Conservation (phyloP, 2,888 invertebrate species). For the Pachycephus smyrnensis region DNA sequence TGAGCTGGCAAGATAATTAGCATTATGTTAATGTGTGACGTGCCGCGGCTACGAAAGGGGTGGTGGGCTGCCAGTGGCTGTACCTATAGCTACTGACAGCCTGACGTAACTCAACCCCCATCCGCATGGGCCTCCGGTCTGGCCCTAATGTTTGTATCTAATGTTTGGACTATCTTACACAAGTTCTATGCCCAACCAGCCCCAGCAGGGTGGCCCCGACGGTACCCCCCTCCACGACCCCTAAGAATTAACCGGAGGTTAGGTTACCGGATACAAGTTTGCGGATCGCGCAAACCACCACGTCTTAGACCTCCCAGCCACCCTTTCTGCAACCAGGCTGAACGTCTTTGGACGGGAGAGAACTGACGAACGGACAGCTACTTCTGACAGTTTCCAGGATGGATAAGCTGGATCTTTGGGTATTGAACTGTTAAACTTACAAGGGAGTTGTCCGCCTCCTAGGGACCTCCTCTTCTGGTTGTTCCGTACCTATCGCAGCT, state of each 20-base stretch:
- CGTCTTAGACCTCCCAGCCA: no score
- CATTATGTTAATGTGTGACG: constrained; percentile 66
- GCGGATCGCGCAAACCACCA: neutral
- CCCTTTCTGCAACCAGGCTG: neutral
- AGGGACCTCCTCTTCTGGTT: neutral
- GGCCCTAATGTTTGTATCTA: constrained; percentile 48
- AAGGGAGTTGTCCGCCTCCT: neutral
- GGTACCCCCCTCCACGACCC: constrained; percentile 7
- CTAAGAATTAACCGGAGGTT: constrained; percentile 26
- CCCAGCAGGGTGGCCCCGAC: constrained; percentile 11
- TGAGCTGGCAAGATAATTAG: constrained; percentile 67
- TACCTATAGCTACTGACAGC: constrained; percentile 25
- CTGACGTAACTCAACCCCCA: constrained; percentile 55
- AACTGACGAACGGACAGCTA: constrained; percentile 19
- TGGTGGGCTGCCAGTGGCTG: constrained; percentile 7
- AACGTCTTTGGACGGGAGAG: neutral
- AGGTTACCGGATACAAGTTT: constrained; percentile 26
- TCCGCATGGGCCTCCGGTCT: constrained; percentile 37
- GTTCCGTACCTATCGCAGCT: neutral
- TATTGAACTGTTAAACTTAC: constrained; percentile 13
- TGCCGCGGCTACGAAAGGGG: constrained; percentile 38
- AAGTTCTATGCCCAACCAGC: constrained; percentile 37
- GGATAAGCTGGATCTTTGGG: constrained; percentile 16
- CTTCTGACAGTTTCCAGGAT: constrained; percentile 21
- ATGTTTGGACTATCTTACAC: constrained; percentile 57